Percentiles rank a stretch among this genome's conserved stretches.
phyloP scores from a whole-genome alignment of 1,140 invertebrate genomes.

The Drosophila sucinea region DNA sequence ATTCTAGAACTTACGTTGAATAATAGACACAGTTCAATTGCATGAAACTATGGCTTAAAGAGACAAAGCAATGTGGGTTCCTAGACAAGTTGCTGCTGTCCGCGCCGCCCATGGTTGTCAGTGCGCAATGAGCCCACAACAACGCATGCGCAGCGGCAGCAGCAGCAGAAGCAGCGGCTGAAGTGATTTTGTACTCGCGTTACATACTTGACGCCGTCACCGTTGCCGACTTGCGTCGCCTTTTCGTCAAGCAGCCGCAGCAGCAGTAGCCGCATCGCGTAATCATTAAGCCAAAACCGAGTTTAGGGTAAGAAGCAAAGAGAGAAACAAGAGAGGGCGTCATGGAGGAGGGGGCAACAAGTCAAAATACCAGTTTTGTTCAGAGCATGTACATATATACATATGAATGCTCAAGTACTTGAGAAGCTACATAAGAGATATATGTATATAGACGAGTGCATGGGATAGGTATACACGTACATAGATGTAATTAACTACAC shows the following conservation, averaged over 20 bases:
- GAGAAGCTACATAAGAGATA: constrained; percentile 25
- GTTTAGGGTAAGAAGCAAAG: neutral
- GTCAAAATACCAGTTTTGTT: constrained; percentile 28
- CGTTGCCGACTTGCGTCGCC: constrained; percentile 18
- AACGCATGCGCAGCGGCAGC: neutral
- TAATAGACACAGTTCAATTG: neutral
- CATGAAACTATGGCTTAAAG: too few species aligned
- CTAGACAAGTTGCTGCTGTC: neutral
- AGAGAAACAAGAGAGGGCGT: neutral
- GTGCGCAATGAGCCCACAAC: constrained; percentile 9
- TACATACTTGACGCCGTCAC: constrained; percentile 27
- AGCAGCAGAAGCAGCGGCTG: neutral
- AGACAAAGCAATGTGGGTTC: too few species aligned
- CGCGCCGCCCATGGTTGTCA: neutral
- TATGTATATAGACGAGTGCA: constrained; percentile 10
- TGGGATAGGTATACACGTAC: constrained; percentile 11
- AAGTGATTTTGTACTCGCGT: constrained; percentile 15
- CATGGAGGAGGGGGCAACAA: constrained; percentile 8
- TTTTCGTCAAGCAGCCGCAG: constrained; percentile 42
- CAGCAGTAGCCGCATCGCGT: constrained; percentile 48
- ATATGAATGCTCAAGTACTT: constrained; percentile 19
- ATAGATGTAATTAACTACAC: constrained; percentile 17
- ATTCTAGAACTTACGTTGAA: too few species aligned
- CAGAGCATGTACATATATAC: neutral
- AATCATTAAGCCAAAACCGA: constrained; percentile 47